phyloP scores from a whole-genome alignment of 1,140 invertebrate genomes.

The Aporrectodea caliginosa region DNA sequence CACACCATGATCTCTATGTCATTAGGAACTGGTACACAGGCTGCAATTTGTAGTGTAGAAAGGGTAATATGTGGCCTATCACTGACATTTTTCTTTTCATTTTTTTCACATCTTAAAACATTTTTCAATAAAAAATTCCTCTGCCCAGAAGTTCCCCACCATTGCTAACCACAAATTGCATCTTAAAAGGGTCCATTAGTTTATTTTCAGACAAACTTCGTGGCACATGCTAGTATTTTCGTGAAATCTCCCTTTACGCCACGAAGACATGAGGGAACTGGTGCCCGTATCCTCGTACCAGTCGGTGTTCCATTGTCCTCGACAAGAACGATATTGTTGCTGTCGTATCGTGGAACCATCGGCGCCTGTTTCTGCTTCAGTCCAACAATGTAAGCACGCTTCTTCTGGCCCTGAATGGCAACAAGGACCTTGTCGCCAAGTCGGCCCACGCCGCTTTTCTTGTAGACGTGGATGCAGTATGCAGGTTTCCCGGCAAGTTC shows the following conservation, averaged over 20 bases:
- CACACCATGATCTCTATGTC: too few species aligned
- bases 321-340: conserved; percentile 93
- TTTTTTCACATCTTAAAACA: too few species aligned
- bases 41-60: too few species aligned
- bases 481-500: conserved; percentile 90
- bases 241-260: conserved; percentile 81
- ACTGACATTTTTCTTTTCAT: too few species aligned
- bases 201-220: conserved; percentile 86
- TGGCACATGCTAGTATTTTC: conserved; percentile 87
- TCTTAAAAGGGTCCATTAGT: too few species aligned
- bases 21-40: too few species aligned
- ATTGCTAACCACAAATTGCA: too few species aligned
- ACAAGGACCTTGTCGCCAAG: conserved; percentile 74
- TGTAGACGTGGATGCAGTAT: conserved; percentile 68
- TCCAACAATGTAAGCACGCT: conserved; percentile 91
- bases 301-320: conserved; percentile 89
- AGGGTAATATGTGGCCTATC: too few species aligned
- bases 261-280: conserved; percentile 86
- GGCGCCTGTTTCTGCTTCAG: conserved; percentile 73
- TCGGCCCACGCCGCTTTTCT: conserved; percentile 68
- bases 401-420: conserved; percentile 95
- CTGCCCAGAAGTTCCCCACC: too few species aligned
- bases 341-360: conserved; percentile 88
- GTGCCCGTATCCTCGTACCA: conserved; percentile 89
- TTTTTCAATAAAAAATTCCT: too few species aligned